These are phyloP conservation scores for Coryphaenoides rupestris DNA, from an alignment of 2,113 vertebrate genomes.

Conservation along the genomic window DNA sequence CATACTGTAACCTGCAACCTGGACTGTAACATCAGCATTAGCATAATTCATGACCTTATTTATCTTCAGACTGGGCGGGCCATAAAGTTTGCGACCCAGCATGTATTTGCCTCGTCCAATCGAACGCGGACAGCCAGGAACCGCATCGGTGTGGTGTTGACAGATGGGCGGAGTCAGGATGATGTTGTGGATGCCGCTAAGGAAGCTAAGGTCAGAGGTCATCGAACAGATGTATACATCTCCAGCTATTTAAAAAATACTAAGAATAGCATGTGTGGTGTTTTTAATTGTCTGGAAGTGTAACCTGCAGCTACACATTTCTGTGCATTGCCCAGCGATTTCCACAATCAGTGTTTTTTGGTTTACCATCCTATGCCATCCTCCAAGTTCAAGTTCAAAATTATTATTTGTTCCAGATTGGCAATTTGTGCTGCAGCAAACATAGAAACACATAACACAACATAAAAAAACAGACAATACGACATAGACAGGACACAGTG, in stretches of 20 bases:
- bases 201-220: neutral
- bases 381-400: too few relatives aligned
- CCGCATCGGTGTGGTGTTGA: slow-evolving; percentile 77
- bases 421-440: too few relatives aligned
- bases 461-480: too few relatives aligned
- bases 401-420: too few relatives aligned
- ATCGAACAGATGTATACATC: neutral
- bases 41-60: neutral
- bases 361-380: too few relatives aligned
- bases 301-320: too few relatives aligned
- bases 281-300: too few relatives aligned
- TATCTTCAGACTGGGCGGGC: slow-evolving; percentile 71
- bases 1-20: neutral
- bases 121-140: slow-evolving; percentile 67
- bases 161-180: slow-evolving; percentile 80
- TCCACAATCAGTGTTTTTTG: too few relatives aligned
- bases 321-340: too few relatives aligned
- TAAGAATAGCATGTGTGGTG: neutral
- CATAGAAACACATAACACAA: too few relatives aligned
- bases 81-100: slow-evolving; percentile 75
- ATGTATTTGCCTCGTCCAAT: slow-evolving; percentile 70
- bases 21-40: neutral
- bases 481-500: too few relatives aligned
- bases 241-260: neutral
- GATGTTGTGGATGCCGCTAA: slow-evolving; percentile 63